phyloP scores from a whole-genome alignment of 2,113 vertebrate species.

The Chionodraco myersi region DNA sequence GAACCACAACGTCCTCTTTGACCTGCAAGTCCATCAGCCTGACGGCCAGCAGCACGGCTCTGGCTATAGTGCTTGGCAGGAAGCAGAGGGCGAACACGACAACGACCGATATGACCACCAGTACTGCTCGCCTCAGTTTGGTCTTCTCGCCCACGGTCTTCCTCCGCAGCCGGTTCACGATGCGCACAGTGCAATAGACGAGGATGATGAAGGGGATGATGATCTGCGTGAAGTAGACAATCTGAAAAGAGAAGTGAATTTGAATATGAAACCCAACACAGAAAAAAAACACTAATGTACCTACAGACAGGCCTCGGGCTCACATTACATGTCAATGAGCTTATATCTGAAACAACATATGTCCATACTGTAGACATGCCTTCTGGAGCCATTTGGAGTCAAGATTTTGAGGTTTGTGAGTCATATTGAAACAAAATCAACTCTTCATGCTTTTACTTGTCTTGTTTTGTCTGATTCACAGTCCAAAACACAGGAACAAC shows the following conservation, averaged over 20 bases:
- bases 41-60: conserved; percentile 72
- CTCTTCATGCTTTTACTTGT: not conserved
- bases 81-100: conserved; percentile 80
- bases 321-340: too few relatives aligned
- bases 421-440: not conserved
- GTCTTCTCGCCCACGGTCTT: conserved; percentile 77
- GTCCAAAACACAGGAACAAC: not conserved
- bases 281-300: too few relatives aligned
- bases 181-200: conserved; percentile 76
- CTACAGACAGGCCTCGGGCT: not conserved
- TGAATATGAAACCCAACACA: not conserved
- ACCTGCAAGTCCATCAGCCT: not conserved
- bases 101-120: conserved; percentile 73
- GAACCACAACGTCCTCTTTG: conserved; percentile 56
- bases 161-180: conserved; percentile 74
- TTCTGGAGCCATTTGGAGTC: too few relatives aligned
- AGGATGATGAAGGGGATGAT: conserved; percentile 81
- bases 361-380: too few relatives aligned
- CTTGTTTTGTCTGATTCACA: not conserved
- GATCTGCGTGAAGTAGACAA: conserved; percentile 81
- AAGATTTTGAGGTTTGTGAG: not conserved
- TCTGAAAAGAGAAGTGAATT: conserved; percentile 9
- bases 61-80: conserved; percentile 78
- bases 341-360: too few relatives aligned
- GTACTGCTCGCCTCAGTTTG: conserved; percentile 75